Conservation (phyloP, 2,888 invertebrate genomes). For the Chrysolina americana region DNA sequence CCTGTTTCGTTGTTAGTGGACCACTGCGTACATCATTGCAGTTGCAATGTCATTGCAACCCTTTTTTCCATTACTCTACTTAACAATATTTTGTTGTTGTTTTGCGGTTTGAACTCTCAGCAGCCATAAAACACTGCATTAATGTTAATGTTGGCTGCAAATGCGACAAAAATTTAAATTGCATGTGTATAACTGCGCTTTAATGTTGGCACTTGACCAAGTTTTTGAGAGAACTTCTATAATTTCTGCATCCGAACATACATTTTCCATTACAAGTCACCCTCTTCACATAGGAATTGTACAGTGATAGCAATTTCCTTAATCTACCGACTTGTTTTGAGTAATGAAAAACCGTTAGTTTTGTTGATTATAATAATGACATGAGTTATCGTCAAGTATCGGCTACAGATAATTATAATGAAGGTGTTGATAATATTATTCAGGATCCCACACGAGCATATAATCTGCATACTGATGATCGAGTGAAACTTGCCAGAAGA, state of each 20-base stretch:
- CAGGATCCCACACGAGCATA: too few species aligned
- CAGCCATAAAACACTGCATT: neutral
- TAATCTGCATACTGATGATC: too few species aligned
- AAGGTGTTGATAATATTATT: too few species aligned
- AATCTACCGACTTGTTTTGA: too few species aligned
- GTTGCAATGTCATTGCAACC: neutral
- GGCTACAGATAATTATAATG: too few species aligned
- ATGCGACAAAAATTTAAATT: slow-evolving; percentile 28
- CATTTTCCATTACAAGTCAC: slow-evolving; percentile 15
- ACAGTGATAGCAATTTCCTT: too few species aligned
- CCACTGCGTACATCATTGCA: too few species aligned
- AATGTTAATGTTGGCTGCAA: slow-evolving; percentile 15
- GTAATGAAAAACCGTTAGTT: too few species aligned
- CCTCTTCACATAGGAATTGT: neutral
- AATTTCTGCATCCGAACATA: neutral
- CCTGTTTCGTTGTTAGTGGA: too few species aligned
- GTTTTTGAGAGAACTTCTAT: slow-evolving; percentile 10
- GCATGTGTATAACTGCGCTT: slow-evolving; percentile 20
- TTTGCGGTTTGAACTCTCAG: slow-evolving; percentile 6
- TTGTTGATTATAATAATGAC: too few species aligned
- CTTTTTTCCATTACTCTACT: neutral
- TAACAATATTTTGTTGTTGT: neutral
- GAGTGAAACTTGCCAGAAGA: too few species aligned
- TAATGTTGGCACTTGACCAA: slow-evolving; percentile 25
- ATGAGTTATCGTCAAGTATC: too few species aligned